phyloP scores from a whole-genome alignment of 64 coral and sea anemone genomes.

The Porites lutea region DNA sequence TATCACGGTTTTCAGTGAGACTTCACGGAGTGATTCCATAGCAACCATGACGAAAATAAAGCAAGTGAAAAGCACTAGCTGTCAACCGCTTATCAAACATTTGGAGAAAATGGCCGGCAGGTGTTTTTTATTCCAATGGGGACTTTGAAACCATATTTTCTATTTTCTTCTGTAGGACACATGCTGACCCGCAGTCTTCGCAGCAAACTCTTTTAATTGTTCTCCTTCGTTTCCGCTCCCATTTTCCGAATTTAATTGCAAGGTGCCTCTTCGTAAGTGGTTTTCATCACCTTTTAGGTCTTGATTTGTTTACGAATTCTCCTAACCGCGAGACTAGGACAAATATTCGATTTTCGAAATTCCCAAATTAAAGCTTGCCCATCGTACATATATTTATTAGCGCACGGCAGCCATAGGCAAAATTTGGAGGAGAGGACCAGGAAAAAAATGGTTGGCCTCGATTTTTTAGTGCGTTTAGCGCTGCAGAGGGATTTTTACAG shows the following conservation, averaged over 20 bases:
- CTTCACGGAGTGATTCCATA: not conserved
- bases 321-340: not conserved
- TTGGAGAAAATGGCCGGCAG: conserved; percentile 11
- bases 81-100: conserved; percentile 16
- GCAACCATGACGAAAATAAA: conserved; percentile 16
- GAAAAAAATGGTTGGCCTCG: not conserved
- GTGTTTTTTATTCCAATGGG: not conserved
- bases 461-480: not conserved
- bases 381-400: conserved; percentile 52
- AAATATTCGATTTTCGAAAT: conserved; percentile 43
- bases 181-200: not conserved
- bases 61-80: conserved; percentile 15
- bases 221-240: not conserved
- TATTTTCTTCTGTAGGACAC: not conserved
- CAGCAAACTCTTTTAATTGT: conserved; percentile 6
- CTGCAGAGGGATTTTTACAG: not conserved
- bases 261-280: not conserved
- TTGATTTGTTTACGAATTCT: conserved; percentile 26
- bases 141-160: not conserved
- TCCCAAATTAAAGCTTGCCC: conserved; percentile 16
- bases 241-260: not conserved
- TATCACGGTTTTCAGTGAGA: not conserved
- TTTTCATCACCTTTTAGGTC: not conserved
- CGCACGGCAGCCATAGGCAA: conserved; percentile 6
- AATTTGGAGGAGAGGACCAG: not conserved